A percentile compares a stretch with the other conserved stretches of the same genome.
These are phyloP conservation scores for Nothoprocta perdicaria DNA, from an alignment of 2,113 vertebrate genomes.

Conservation along the genomic window DNA sequence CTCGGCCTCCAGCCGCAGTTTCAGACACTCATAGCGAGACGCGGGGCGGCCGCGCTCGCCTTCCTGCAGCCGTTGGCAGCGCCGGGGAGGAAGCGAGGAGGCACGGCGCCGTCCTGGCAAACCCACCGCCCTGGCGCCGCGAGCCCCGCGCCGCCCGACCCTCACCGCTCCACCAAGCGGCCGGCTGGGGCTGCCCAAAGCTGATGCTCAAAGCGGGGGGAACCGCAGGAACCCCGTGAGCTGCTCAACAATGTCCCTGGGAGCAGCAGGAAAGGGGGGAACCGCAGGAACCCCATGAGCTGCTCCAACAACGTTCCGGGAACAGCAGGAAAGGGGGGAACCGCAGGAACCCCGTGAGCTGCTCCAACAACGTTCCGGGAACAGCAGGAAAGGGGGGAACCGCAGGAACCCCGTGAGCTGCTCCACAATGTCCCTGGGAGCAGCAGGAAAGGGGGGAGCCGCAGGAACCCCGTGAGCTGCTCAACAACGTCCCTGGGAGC, in stretches of 20 bases:
- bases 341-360: too few relatives aligned
- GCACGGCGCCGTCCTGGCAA: background rate
- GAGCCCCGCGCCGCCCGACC: too few relatives aligned
- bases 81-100: background rate
- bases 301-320: background rate
- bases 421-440: background rate
- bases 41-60: background rate
- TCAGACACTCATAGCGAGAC: background rate
- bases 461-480: background rate
- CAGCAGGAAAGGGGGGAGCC: background rate
- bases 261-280: background rate
- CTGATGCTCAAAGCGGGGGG: background rate
- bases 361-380: too few relatives aligned
- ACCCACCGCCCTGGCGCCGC: too few relatives aligned
- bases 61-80: background rate
- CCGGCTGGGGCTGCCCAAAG: background rate
- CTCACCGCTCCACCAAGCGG: too few relatives aligned
- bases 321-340: background rate
- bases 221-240: background rate
- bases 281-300: background rate
- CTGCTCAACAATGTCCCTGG: background rate
- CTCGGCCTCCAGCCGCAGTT: background rate
- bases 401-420: background rate
- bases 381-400: background rate
- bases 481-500: background rate